These are phyloP conservation scores for Philhelius pedissequus DNA, from an alignment of 2,888 invertebrate species.

Conservation along the genomic window DNA sequence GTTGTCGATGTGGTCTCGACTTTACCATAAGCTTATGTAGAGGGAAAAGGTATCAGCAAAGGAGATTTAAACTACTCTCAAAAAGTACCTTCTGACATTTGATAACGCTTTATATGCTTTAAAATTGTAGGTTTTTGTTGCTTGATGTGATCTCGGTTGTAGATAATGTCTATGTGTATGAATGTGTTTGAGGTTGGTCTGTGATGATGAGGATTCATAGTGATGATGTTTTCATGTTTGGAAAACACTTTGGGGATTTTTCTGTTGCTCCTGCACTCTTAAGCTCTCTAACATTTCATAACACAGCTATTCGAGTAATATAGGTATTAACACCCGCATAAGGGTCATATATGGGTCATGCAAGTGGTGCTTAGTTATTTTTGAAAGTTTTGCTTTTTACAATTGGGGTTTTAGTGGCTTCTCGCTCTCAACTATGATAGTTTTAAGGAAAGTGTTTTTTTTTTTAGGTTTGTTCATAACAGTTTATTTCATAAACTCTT, in stretches of 20 bases:
- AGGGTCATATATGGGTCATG: background rate
- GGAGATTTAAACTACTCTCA: slow-evolving; percentile 1
- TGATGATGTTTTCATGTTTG: slow-evolving; percentile 57
- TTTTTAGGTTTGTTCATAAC: background rate
- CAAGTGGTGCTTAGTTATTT: slow-evolving; percentile 4
- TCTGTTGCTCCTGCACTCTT: background rate
- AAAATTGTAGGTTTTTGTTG: slow-evolving; percentile 20
- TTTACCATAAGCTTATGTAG: background rate
- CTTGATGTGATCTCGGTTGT: slow-evolving; percentile 12
- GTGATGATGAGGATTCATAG: slow-evolving; percentile 8
- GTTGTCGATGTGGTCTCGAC: slow-evolving; percentile 2
- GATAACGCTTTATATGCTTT: background rate
- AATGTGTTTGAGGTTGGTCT: background rate
- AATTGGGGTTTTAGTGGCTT: background rate
- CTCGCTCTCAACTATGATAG: background rate
- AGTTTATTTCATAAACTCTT: slow-evolving; percentile 23
- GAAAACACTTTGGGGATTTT: slow-evolving; percentile 36
- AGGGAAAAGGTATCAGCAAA: background rate
- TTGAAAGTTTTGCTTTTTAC: slow-evolving; percentile 12
- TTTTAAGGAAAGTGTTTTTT: background rate
- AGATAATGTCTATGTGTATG: background rate
- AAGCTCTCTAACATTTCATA: background rate
- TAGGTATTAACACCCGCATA: background rate
- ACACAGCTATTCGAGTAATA: too few species aligned
- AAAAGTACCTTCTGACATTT: background rate